These are phyloP conservation scores for Muraenolepis orangiensis DNA, from an alignment of 2,797 vertebrate genomes.

Conservation along the genomic window DNA sequence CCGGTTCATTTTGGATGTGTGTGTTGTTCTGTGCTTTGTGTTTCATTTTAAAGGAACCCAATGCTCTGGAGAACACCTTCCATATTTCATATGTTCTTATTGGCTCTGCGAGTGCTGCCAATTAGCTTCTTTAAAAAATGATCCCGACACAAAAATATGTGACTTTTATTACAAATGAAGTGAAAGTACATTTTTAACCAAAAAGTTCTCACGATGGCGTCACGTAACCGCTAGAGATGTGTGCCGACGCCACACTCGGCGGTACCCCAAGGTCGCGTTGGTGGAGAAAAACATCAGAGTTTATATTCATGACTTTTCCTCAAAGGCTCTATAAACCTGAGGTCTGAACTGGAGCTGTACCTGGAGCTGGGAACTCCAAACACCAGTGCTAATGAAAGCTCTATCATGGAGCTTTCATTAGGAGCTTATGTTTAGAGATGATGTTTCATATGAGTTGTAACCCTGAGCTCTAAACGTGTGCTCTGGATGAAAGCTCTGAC, in stretches of 20 bases:
- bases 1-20: no score
- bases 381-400: not conserved
- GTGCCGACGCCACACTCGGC: no score
- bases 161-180: not conserved
- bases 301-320: not conserved
- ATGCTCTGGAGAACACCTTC: not conserved
- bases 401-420: not conserved
- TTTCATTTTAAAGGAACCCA: not conserved
- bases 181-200: not conserved
- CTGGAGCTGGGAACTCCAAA: no score
- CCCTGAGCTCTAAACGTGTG: no score
- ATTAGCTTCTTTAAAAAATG: not conserved
- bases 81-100: not conserved
- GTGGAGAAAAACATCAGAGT: not conserved
- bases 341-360: not conserved
- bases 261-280: not conserved
- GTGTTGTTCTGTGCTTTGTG: not conserved
- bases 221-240: not conserved
- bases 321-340: not conserved
- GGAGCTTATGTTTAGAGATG: not conserved
- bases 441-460: not conserved
- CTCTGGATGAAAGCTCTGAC: no score
- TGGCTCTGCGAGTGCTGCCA: not conserved
- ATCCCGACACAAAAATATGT: no score
- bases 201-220: not conserved